A percentile compares a stretch with the other conserved stretches of the same genome.
phyloP scores from a whole-genome alignment of 2,888 invertebrate species.

The Diaphora mendica region DNA sequence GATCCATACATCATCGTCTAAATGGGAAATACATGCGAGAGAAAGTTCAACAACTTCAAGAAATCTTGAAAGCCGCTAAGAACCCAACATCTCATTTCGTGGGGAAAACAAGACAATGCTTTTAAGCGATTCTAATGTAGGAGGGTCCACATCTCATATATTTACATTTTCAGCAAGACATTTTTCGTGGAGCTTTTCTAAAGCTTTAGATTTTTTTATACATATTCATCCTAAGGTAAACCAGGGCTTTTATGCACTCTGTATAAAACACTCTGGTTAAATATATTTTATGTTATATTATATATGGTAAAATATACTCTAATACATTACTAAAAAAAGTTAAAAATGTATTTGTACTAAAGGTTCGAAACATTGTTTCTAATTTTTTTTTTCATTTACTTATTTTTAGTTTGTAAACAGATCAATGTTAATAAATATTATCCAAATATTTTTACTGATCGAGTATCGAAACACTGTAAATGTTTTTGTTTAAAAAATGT shows the following conservation, averaged over 20 bases:
- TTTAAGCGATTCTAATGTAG: conserved; percentile 78
- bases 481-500: too few species aligned
- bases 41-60: conserved; percentile 62
- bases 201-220: conserved; percentile 57
- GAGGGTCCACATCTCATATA: conserved; percentile 71
- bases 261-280: too few species aligned
- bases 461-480: too few species aligned
- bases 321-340: neutral
- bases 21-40: conserved; percentile 49
- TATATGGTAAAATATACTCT: neutral
- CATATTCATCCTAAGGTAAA: conserved; percentile 57
- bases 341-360: neutral
- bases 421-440: neutral
- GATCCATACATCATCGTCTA: conserved; percentile 45
- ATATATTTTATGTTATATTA: too few species aligned
- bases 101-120: conserved; percentile 83
- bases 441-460: too few species aligned
- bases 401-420: neutral
- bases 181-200: conserved; percentile 48
- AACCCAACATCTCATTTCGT: conserved; percentile 66
- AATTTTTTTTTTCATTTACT: neutral
- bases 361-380: too few species aligned
- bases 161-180: conserved; percentile 59
- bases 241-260: conserved; percentile 19
- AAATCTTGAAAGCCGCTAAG: conserved; percentile 59